These are phyloP conservation scores for Nesidiocoris tenuis DNA, from an alignment of 2,888 invertebrate genomes.

Conservation along the genomic window DNA sequence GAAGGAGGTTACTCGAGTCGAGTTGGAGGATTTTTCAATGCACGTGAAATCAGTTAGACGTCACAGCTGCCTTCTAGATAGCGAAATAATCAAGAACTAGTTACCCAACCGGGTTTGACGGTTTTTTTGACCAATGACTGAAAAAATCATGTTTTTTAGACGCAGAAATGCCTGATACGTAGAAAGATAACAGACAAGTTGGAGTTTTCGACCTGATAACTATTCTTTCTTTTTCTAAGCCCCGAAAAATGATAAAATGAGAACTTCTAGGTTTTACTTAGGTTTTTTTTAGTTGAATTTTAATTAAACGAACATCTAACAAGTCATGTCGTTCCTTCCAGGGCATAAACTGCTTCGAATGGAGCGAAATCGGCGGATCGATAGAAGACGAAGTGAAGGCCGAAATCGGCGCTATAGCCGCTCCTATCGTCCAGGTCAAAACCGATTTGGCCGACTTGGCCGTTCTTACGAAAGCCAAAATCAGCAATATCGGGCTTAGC, in stretches of 20 bases:
- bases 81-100: no score
- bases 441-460: background rate
- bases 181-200: no score
- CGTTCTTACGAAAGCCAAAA: background rate
- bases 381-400: background rate
- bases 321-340: background rate
- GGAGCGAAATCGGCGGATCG: background rate
- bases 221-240: no score
- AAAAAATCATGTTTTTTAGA: no score
- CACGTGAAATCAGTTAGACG: no score
- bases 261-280: background rate
- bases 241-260: no score
- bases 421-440: background rate
- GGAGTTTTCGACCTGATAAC: no score
- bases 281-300: background rate
- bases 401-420: background rate
- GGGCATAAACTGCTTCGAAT: background rate
- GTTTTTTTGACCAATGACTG: no score
- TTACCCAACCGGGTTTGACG: no score
- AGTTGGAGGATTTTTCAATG: background rate
- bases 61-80: no score
- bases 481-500: background rate
- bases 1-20: background rate
- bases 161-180: no score
- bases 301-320: no score